These are phyloP conservation scores for Apoderus coryli DNA, from an alignment of 2,888 invertebrate genomes.

Conservation along the genomic window DNA sequence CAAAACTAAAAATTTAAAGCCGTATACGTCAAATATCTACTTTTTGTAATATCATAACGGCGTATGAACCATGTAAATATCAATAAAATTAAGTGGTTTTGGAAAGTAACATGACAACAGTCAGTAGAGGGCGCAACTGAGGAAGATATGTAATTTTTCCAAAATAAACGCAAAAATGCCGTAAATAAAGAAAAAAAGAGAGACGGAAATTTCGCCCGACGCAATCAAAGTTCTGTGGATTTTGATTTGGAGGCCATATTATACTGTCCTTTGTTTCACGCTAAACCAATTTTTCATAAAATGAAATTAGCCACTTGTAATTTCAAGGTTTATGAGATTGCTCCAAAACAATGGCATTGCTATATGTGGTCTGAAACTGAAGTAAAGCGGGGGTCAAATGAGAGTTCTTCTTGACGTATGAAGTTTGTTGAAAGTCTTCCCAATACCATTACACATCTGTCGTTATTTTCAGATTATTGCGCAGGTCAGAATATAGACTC, in stretches of 20 bases:
- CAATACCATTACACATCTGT: background rate
- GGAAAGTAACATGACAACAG: no score
- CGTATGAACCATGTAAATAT: no score
- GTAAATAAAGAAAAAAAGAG: constrained; percentile 1
- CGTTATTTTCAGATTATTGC: constrained; percentile 2
- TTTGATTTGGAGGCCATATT: constrained; percentile 10
- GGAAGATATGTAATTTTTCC: no score
- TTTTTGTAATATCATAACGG: no score
- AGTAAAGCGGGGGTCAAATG: constrained; percentile 4
- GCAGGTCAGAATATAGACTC: background rate
- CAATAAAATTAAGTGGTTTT: no score
- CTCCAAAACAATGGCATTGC: background rate
- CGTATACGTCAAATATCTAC: no score
- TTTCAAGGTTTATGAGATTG: constrained; percentile 7
- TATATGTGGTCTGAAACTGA: constrained; percentile 8
- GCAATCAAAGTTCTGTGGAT: constrained; percentile 1
- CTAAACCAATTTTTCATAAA: constrained; percentile 8
- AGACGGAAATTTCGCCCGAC: background rate
- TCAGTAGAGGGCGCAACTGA: no score
- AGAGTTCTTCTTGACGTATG: constrained; percentile 3
- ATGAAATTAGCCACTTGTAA: constrained; percentile 8
- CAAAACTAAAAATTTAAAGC: no score
- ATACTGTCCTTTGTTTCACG: constrained; percentile 6
- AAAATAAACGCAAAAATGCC: background rate
- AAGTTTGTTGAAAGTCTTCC: constrained; percentile 3